Evolutionary conservation across 2,797 vertebrate species (phyloP).

Genomic region (Zonotrichia albicollis): DNA sequence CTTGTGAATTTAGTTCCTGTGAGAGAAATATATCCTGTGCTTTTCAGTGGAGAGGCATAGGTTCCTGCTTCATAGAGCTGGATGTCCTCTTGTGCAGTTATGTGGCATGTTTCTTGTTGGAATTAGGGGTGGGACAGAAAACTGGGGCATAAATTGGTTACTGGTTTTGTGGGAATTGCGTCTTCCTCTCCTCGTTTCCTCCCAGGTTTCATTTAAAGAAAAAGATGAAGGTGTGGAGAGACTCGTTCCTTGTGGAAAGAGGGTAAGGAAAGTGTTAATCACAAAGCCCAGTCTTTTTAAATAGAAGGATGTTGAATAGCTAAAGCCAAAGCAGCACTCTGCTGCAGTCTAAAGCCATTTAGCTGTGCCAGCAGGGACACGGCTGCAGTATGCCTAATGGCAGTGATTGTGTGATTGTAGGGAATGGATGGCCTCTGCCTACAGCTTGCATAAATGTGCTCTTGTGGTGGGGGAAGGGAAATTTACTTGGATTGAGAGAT

Average conservation of each 20-base stretch:
- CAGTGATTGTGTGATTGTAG: background rate
- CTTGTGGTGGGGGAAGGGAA: background rate
- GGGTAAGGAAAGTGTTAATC: constrained; percentile 81
- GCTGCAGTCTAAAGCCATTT: background rate
- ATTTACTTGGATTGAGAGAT: background rate
- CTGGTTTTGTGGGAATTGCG: background rate
- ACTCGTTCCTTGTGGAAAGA: constrained; percentile 95
- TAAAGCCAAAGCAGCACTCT: background rate
- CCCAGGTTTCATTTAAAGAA: constrained; percentile 91
- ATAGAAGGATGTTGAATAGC: background rate
- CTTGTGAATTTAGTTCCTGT: background rate
- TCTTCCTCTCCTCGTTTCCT: background rate
- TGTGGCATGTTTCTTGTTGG: background rate
- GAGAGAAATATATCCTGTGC: background rate
- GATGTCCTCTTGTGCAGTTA: background rate
- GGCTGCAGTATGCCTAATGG: constrained; percentile 8
- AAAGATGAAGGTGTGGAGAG: constrained; percentile 92
- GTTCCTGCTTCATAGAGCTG: background rate
- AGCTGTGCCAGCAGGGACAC: background rate
- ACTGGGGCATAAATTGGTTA: background rate
- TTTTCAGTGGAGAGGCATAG: background rate
- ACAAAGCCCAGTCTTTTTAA: background rate
- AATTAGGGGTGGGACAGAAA: background rate
- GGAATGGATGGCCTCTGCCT: background rate
- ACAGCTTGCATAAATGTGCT: background rate